Evolutionary conservation across 2,113 vertebrate genomes (phyloP).

Genomic region (Crotalus horridus): DNA sequence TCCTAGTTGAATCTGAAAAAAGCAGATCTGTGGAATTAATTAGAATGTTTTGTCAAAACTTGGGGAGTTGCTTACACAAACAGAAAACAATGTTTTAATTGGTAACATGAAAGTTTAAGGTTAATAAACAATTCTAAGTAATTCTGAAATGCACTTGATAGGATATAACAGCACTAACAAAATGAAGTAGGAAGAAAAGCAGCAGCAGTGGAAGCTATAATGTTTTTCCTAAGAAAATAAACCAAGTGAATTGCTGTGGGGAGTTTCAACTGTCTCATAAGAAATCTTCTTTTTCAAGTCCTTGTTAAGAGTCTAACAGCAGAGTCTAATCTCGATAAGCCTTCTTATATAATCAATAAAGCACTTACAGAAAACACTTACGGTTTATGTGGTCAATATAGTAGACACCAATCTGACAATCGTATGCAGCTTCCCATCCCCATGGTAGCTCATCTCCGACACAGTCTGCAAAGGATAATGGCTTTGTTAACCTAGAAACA

Average conservation of each 20-base stretch:
- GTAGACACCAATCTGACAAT: conserved; percentile 81
- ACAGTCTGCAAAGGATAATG: conserved; percentile 82
- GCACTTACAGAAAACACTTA: conserved; percentile 65
- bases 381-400: conserved; percentile 83
- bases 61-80: not conserved
- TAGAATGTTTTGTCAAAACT: not conserved
- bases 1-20: not conserved
- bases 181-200: not conserved
- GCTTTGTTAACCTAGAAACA: conserved; percentile 79
- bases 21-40: not conserved
- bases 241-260: not conserved
- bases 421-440: conserved; percentile 82
- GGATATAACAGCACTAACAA: not conserved
- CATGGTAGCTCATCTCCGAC: conserved; percentile 83
- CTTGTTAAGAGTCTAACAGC: conserved; percentile 19
- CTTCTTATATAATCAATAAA: not conserved
- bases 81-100: not conserved
- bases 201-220: not conserved
- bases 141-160: not conserved
- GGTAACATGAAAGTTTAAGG: not conserved
- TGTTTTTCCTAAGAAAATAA: conserved; percentile 4
- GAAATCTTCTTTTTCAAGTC: conserved; percentile 20
- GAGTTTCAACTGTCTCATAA: conserved; percentile 14
- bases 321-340: conserved; percentile 6
- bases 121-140: not conserved